Evolutionary conservation across 2,888 invertebrate species (phyloP).

Genomic region (Plusia festucae): DNA sequence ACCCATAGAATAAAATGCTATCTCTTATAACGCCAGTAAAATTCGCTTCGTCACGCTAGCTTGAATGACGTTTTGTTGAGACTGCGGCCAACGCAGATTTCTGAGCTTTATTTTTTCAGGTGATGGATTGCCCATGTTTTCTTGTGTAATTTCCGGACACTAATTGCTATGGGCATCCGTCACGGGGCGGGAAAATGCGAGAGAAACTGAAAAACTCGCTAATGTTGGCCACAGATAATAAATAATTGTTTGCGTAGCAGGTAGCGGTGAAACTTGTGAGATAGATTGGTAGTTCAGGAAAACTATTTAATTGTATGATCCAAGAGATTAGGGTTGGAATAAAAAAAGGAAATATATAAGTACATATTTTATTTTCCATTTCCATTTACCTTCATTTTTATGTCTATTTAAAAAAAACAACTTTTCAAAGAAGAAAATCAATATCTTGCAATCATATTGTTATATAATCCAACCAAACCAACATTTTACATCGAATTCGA

Average conservation of each 20-base stretch:
- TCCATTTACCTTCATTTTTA: too few species aligned
- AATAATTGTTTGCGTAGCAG: conserved; percentile 63
- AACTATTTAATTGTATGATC: not conserved
- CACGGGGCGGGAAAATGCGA: conserved; percentile 76
- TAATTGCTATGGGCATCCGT: conserved; percentile 87
- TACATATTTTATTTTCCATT: too few species aligned
- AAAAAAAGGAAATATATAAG: too few species aligned
- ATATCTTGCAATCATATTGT: too few species aligned
- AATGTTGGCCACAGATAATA: conserved; percentile 69
- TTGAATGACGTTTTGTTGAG: conserved; percentile 72
- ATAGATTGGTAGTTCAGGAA: conserved; percentile 15
- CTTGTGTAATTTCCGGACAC: conserved; percentile 88
- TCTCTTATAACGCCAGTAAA: conserved; percentile 39
- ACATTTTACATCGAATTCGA: too few species aligned
- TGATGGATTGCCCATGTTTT: conserved; percentile 87
- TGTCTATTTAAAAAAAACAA: too few species aligned
- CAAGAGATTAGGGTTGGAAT: too few species aligned
- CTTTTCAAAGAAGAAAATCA: too few species aligned
- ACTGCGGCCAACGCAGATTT: conserved; percentile 80
- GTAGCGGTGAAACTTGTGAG: conserved; percentile 27
- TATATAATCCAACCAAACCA: too few species aligned
- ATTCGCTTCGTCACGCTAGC: conserved; percentile 50
- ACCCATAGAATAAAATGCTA: conserved; percentile 39
- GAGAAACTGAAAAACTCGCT: conserved; percentile 71
- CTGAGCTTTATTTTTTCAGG: conserved; percentile 84